phyloP scores from a whole-genome alignment of 2,797 vertebrate genomes.

The Salarias fasciatus region DNA sequence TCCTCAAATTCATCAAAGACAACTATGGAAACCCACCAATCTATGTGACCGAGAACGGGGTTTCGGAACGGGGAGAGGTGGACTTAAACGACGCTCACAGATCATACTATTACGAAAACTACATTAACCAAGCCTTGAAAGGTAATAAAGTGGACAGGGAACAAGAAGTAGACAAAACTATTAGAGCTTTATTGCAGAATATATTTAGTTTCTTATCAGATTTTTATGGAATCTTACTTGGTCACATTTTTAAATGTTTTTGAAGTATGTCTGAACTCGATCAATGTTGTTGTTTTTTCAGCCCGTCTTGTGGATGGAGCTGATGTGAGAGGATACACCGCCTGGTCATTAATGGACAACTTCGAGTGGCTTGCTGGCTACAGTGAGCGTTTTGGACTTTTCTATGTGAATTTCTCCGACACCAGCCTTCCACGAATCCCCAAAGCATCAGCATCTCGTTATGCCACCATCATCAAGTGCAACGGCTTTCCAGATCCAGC shows the following conservation, averaged over 20 bases:
- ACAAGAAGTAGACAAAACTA: no score
- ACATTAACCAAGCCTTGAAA: conserved; percentile 90
- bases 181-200: no score
- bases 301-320: conserved; percentile 79
- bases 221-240: no score
- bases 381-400: conserved; percentile 86
- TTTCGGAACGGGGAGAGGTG: conserved; percentile 76
- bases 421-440: conserved; percentile 78
- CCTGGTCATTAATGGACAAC: conserved; percentile 90
- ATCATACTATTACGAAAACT: conserved; percentile 82
- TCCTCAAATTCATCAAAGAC: no score
- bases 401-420: conserved; percentile 84
- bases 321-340: conserved; percentile 87
- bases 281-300: conserved; percentile 27
- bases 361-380: conserved; percentile 89
- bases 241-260: no score
- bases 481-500: conserved; percentile 88
- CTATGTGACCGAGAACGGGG: conserved; percentile 89
- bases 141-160: conserved; percentile 67
- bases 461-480: conserved; percentile 82
- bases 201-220: not conserved
- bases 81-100: conserved; percentile 84
- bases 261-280: no score
- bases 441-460: conserved; percentile 83
- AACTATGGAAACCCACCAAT: conserved; percentile 85